Evolutionary conservation across 1,140 invertebrate genomes (phyloP), one percentile per base, ranked within the genome.

Genomic region (Drosophila bocki): DNA sequence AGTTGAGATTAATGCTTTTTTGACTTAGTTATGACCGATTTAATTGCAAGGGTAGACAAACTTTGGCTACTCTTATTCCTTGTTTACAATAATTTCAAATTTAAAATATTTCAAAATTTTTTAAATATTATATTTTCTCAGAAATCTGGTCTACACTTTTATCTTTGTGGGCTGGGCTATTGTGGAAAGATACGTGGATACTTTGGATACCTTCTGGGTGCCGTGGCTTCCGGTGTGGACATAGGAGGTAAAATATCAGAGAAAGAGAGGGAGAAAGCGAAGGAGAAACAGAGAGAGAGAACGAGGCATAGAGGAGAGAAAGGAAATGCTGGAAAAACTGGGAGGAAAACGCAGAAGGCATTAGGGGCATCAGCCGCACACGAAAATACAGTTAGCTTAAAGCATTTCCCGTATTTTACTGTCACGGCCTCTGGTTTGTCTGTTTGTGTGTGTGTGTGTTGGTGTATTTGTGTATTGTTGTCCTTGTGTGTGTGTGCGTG

Each of bases 311-410:
- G 17, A 37, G 32, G 4, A 22, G 15, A 12, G 9, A 26, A 15
- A 5, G 22, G 35, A 33, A 19, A 32, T 26, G 17, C 26, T 33
- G 12, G 44, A 48, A 29, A 41, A 51, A 50, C 42, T 12, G 12
- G 29, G 50, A 33, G 56, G 57, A 19, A 42, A 58, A 53, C 57
- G 75, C 35, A 56, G 75, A 19, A 56, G 60, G 76, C 77, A 87
- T 88, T 86, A 83, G 80, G 78, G 71, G 84, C 83, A 80, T 86
- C 71, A 78, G 74, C 69, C 80, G 78, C 82, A 87, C 84, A 87
- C 81, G 84, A 90, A 87, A 87, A 87, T 84, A 90, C 84, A 88
- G 84, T 87, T 90, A 90, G 84, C 85, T 90, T 87, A 78, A 87
- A 90, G 85, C 85, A 87, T 87, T 80, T 84, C 72, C 84, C 85